Base-by-base conservation (phyloP, 2,888 invertebrate genomes). In the Hypsopygia costalis region DNA sequence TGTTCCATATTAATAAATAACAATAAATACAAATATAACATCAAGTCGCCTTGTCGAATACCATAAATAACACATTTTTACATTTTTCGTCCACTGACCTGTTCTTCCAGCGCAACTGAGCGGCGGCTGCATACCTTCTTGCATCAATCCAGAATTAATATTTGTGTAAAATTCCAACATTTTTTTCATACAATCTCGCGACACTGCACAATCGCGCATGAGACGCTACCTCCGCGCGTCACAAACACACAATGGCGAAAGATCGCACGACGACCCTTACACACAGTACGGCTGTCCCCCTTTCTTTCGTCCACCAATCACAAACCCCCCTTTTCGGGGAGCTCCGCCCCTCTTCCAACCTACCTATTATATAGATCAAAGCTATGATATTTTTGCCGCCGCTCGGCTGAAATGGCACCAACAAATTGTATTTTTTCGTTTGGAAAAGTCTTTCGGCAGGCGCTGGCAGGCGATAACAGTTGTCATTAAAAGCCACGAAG, bases 91-190 rank as follows among this genome's bases (percentile, higher is more conserved):
- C 3, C 6, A 72, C 82, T 89, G 75, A 93, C 93, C 93, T 89
- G 92, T 89, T 65, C 93, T 85, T 55, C 91, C 92, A 55, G 91
- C 88, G 75, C 93, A 93, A 58, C 91, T 89, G 53, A 91, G 82
- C 47, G 90, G 90, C 40, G 90, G 89, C 72, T 91, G 86, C 76
- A 86, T 76, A 41, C 81, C 81, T 51, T 92, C 92, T 57, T 89
- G 91, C 71, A 92, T 80, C 85, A 92, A 89, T 76, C 89, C 89
- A 47, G 91, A 68, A 57, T 90, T 91, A 52, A 92, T 82, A 65
- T 91, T 91, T 42, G 92, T 91, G 71, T 93, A 93, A 78, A 93
- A 93, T 74, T 93, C 93, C 85, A 93, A 90, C 93, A 93, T 93
- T 68, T 80, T 90, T 64, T 62, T 67, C 60, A 69, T 68, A 49